phyloP scores from a whole-genome alignment of 2,113 vertebrate genomes.

The Chelonoidis abingdonii region DNA sequence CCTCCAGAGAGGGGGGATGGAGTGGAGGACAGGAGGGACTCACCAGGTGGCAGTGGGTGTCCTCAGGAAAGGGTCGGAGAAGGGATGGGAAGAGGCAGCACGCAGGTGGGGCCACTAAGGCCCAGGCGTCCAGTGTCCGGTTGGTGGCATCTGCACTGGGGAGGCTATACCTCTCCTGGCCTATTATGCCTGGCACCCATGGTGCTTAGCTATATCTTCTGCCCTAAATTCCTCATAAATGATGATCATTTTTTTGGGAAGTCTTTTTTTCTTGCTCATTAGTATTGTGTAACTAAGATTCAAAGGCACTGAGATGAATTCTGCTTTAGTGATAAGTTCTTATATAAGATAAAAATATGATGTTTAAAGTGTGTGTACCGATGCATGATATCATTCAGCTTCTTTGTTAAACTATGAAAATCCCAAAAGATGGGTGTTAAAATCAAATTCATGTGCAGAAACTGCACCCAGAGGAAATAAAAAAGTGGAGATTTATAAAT shows the following conservation, averaged over 20 bases:
- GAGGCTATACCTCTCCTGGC: no score
- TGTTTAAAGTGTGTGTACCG: neutral
- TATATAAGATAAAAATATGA: neutral
- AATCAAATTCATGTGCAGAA: neutral
- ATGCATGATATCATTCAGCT: neutral
- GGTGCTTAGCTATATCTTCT: neutral
- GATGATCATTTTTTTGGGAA: neutral
- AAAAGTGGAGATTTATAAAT: neutral
- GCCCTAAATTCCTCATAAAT: neutral
- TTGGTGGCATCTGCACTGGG: no score
- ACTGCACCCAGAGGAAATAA: neutral
- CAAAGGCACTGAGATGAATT: neutral
- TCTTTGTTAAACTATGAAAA: neutral
- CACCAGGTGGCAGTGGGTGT: no score
- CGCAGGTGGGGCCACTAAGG: no score
- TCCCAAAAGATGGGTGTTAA: neutral
- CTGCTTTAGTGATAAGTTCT: neutral
- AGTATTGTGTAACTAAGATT: neutral
- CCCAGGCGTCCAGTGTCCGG: accelerated
- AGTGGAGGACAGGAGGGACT: no score
- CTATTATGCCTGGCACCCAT: no score
- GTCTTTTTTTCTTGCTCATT: neutral
- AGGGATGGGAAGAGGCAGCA: no score
- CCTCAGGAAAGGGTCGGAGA: no score
- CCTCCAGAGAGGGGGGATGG: no score